Evolutionary conservation across 2,888 invertebrate species (phyloP).

Genomic region (Cataglyphis livida): DNA sequence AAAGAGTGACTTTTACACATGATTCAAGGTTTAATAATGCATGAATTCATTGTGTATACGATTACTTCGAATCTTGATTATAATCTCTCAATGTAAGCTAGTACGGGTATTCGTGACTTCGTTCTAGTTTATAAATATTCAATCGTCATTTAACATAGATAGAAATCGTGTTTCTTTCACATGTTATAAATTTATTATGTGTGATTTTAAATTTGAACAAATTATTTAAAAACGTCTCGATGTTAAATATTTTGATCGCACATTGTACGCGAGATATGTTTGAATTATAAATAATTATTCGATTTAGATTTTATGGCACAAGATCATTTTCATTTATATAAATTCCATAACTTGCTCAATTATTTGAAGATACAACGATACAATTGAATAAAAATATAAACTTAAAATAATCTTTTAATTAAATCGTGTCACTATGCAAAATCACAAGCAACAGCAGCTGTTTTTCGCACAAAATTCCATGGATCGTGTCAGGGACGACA

Average conservation of each 20-base stretch:
- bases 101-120: not conserved
- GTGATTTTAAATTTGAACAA: not conserved
- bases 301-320: not conserved
- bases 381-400: not conserved
- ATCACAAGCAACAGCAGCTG: conserved; percentile 22
- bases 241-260: not conserved
- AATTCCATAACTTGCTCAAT: not conserved
- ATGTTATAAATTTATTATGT: not conserved
- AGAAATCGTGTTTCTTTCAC: not conserved
- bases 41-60: too few relatives aligned
- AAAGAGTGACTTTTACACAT: not conserved
- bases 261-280: not conserved
- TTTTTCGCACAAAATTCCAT: conserved; percentile 13
- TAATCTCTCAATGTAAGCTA: conserved; percentile 8
- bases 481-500: not conserved
- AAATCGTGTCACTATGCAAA: conserved; percentile 36
- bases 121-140: conserved; percentile 20
- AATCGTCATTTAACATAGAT: not conserved
- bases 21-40: conserved; percentile 9
- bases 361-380: not conserved
- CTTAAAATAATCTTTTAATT: not conserved
- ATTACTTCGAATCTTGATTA: not conserved
- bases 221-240: not conserved
- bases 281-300: not conserved
- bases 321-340: not conserved